phyloP scores from a whole-genome alignment of 2,797 vertebrate genomes.

The Peromyscus eremicus region DNA sequence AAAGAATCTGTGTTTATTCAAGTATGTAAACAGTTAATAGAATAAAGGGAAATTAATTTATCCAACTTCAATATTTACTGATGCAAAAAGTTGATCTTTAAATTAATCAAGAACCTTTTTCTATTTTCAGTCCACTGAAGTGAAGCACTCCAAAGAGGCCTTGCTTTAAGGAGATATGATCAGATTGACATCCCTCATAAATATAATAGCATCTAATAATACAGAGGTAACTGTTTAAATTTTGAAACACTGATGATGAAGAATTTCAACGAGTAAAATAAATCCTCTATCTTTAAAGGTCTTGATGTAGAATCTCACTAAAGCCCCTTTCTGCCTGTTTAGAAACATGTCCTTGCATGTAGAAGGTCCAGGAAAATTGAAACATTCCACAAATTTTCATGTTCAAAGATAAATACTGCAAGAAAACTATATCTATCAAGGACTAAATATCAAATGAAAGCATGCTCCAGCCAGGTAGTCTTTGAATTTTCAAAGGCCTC shows the following conservation, averaged over 20 bases:
- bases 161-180: not conserved
- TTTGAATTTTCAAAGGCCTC: not conserved
- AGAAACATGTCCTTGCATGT: not conserved
- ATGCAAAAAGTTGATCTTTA: not conserved
- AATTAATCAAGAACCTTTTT: not conserved
- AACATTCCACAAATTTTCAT: no score
- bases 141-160: not conserved
- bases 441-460: not conserved
- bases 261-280: not conserved
- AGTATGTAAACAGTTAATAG: no score
- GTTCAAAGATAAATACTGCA: not conserved
- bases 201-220: not conserved
- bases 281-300: not conserved
- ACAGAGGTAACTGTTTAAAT: not conserved
- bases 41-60: not conserved
- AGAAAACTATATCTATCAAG: not conserved
- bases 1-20: not conserved
- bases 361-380: not conserved
- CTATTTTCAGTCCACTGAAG: not conserved
- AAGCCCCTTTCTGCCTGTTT: not conserved
- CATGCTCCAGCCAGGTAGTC: not conserved
- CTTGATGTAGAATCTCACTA: not conserved
- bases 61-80: not conserved
- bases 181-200: not conserved
- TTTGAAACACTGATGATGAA: not conserved